Conservation (phyloP, 2,888 invertebrate genomes). For the Palloptera scutellata region DNA sequence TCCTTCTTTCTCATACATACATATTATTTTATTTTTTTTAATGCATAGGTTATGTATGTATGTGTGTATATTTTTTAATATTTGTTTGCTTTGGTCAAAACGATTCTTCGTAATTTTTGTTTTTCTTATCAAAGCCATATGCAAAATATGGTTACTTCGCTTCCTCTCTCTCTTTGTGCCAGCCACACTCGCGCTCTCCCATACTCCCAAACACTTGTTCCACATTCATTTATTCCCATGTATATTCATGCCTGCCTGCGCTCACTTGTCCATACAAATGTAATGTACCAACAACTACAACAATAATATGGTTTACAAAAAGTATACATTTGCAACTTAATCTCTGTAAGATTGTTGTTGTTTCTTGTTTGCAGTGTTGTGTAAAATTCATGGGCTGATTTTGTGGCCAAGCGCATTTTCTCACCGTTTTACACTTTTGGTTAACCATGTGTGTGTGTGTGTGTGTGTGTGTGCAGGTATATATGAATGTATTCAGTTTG, state of each 20-base stretch:
- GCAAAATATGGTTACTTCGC: neutral
- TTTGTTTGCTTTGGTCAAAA: neutral
- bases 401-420: neutral
- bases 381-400: conserved; percentile 34
- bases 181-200: neutral
- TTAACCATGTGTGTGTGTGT: neutral
- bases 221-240: too few relatives aligned
- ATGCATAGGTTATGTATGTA: neutral
- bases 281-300: neutral
- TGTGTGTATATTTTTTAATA: neutral
- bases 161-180: neutral
- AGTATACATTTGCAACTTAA: conserved; percentile 28
- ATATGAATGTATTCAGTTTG: neutral
- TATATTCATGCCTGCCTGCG: too few relatives aligned
- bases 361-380: conserved; percentile 31
- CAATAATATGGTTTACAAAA: neutral
- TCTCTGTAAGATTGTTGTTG: conserved; percentile 37
- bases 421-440: neutral
- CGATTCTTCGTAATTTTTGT: neutral
- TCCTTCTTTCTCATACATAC: neutral
- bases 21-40: neutral
- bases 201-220: too few relatives aligned
- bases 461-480: neutral
- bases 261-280: neutral
- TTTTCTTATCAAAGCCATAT: neutral